A percentile compares a stretch with the other conserved stretches of the same genome.
Conservation (phyloP, 2,888 invertebrate species). For the Hoplodrina ambigua region DNA sequence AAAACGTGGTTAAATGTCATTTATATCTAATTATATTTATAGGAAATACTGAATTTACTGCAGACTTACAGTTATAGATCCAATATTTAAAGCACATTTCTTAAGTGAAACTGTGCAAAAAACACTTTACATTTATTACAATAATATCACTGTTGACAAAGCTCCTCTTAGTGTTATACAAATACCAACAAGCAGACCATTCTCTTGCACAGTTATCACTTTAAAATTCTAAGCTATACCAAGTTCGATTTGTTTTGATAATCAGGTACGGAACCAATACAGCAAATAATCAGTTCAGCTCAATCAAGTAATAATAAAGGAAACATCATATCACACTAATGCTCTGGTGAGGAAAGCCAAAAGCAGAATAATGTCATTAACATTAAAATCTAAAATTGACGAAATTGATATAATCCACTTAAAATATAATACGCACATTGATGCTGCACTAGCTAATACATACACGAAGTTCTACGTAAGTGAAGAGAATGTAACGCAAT, state of each 20-base stretch:
- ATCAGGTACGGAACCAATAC: constrained; percentile 67
- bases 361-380: constrained; percentile 79
- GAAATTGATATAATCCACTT: constrained; percentile 90
- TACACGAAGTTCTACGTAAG: constrained; percentile 58
- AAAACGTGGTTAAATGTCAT: constrained; percentile 82
- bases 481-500: constrained; percentile 74
- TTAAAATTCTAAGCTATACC: constrained; percentile 72
- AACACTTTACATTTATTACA: constrained; percentile 76
- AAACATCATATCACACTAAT: constrained; percentile 59
- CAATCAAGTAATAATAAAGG: constrained; percentile 54
- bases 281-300: constrained; percentile 60
- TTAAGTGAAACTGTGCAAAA: constrained; percentile 86
- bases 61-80: constrained; percentile 79
- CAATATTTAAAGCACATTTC: constrained; percentile 79
- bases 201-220: constrained; percentile 86
- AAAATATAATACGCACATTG: constrained; percentile 79
- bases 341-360: constrained; percentile 71
- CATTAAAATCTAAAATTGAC: constrained; percentile 90
- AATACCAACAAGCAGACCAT: constrained; percentile 76
- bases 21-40: constrained; percentile 85
- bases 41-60: constrained; percentile 86
- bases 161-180: constrained; percentile 77
- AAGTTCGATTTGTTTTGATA: constrained; percentile 63
- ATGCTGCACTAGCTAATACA: constrained; percentile 69
- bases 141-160: constrained; percentile 86